Evolutionary conservation across 2,113 vertebrate genomes (phyloP), one percentile per base, ranked within the genome.

Genomic region (Oryzias melastigma): DNA sequence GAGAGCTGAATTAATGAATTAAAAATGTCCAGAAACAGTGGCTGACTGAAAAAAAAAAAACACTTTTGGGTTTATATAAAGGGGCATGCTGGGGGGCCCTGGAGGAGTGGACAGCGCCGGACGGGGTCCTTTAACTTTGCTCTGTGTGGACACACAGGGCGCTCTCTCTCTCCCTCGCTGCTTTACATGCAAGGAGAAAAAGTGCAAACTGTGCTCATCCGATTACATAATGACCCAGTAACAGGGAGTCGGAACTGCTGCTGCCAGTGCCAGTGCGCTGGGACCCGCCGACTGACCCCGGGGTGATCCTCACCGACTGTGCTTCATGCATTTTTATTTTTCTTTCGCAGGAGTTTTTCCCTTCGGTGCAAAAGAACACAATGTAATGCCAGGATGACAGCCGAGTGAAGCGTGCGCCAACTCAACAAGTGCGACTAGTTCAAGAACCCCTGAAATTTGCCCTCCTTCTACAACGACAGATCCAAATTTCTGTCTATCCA

Each of bases 1-100:
- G 84, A 77, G 85, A 86, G 80, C 68, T 74, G 90, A 88, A 90
- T 91, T 88, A 88, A 90, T 91, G 85, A 91, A 90, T 90, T 86
- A 90, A 89, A 88, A 90, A 83, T 86, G 82, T 88, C 42, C 68
- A 62, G 65, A 83, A 85, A 79, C 70, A 80, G 52, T 41, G 52
- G 65, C 73, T 2, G 56, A 62, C 75, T 81, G 86, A 85, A 84
- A 58, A 86, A 58, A 22, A 22, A 22, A 22, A 2, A 22, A 22
- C n/a, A 60, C 68, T 59, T 80, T 83, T 71, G 69, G 73, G 71
- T 81, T 82, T 84, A 80, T 82, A 80, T 61, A 82, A 75, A 65
- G 71, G 73, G 72, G 75, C 51, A 42, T 65, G 75, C 75, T 42
- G 65, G 67, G 65, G 69, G 62, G 53, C 66, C 69, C 55, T 12